phyloP scores from a whole-genome alignment of 1,140 invertebrate genomes.

The Limonius californicus region DNA sequence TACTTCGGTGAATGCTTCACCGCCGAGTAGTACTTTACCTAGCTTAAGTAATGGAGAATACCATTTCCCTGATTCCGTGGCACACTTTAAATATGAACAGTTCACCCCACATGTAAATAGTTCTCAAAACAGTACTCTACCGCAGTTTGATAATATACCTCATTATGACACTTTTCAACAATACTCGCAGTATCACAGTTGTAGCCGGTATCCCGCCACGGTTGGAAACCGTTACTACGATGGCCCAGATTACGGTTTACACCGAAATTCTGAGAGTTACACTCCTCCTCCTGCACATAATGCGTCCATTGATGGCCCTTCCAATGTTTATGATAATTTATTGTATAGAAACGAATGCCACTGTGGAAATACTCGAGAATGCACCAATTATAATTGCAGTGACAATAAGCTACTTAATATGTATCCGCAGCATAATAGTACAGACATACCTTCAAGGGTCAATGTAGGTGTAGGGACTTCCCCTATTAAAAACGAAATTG shows the following conservation, averaged over 20 bases:
- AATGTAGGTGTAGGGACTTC: not conserved
- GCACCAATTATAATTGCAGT: not conserved
- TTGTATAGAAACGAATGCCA: not conserved
- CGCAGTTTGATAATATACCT: too few relatives aligned
- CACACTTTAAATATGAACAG: too few relatives aligned
- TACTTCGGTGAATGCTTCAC: not conserved
- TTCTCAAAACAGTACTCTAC: too few relatives aligned
- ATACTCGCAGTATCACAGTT: not conserved
- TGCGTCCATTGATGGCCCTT: not conserved
- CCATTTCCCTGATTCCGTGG: not conserved
- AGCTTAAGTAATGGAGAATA: not conserved
- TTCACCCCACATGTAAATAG: too few relatives aligned
- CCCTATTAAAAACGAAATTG: not conserved
- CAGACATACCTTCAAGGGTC: not conserved
- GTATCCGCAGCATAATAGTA: not conserved
- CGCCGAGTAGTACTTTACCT: not conserved
- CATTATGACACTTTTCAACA: not conserved
- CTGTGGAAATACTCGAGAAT: too few relatives aligned
- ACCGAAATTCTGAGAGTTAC: not conserved
- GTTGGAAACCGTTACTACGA: not conserved
- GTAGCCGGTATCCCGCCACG: not conserved
- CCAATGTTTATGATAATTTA: not conserved
- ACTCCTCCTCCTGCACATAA: not conserved
- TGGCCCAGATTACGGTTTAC: not conserved
- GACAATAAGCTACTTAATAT: not conserved